Percentiles rank a stretch among this genome's conserved stretches.
These are phyloP conservation scores for Macrobrachium nipponense DNA, from an alignment of 1,140 invertebrate species.

Conservation along the genomic window DNA sequence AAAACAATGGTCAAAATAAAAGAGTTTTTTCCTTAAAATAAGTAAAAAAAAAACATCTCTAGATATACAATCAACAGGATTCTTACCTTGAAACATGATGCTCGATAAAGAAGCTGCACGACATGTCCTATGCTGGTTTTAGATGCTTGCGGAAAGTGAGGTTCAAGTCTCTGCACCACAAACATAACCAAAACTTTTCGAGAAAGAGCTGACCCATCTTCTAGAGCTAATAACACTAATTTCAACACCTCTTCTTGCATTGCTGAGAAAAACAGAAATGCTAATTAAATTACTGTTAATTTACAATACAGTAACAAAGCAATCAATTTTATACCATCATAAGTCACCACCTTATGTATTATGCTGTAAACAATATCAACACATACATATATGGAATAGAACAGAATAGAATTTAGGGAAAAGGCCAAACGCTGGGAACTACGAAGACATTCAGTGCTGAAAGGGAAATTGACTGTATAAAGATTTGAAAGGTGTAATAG, in stretches of 20 bases:
- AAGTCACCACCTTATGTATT: too few relatives aligned
- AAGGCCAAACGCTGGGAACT: background rate
- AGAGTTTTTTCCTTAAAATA: too few relatives aligned
- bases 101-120: conserved; percentile 96
- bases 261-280: conserved; percentile 71
- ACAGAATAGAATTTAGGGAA: background rate
- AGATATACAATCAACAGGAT: too few relatives aligned
- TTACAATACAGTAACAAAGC: background rate
- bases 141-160: conserved; percentile 87
- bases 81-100: conserved; percentile 95
- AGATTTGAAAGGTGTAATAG: too few relatives aligned
- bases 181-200: conserved; percentile 98
- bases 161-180: conserved; percentile 94
- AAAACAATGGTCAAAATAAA: too few relatives aligned
- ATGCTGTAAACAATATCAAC: too few relatives aligned
- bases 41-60: too few relatives aligned
- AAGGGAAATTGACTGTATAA: too few relatives aligned
- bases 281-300: background rate
- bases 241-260: conserved; percentile 99
- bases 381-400: too few relatives aligned
- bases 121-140: conserved; percentile 82
- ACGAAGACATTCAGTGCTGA: too few relatives aligned
- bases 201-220: conserved; percentile 96
- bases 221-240: conserved; percentile 91
- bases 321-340: background rate